Base-by-base conservation (phyloP, 2,113 vertebrate species). In the Lagenorhynchus albirostris region DNA sequence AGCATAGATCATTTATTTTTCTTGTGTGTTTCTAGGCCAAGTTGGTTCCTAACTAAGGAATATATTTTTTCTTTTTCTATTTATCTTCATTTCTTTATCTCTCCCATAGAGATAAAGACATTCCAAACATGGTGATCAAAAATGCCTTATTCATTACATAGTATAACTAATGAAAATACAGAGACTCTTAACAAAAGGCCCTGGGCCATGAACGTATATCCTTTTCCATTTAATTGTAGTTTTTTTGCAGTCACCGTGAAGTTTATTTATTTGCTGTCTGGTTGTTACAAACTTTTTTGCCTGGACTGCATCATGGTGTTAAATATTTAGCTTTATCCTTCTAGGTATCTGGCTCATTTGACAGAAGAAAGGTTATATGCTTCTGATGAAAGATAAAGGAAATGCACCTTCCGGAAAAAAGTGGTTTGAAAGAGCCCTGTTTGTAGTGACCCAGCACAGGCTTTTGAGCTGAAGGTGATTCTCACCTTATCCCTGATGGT, bases 341-440 rank as follows among this genome's bases (percentile, higher is more conserved):
- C 58, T 81, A 71, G 70, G 44, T 82, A 63, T 79, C 38, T 92
- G 31, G 13, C 63, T 96, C 55, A 38, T 91, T 88, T 95, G 94
- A 90, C 21, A 84, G 83, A 63, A 70, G 18, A 83, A 89, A 47
- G 58, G 36, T 79, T 93, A 62, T 65, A 25, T 87, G 65, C 41
- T 94, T 96, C 80, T 76, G 92, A 90, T 87, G n/a, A 58, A 84
- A 70, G 68, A 86, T 87, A 20, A 95, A 95, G 77, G 70, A 84
- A 89, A 94, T 55, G 25, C 50, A 81, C 21, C 38, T 79, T 74
- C 26, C 44, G 80, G 65, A 6, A 41, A 81, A 58, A 71, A 41
- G 12, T 0, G 36, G 67, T 93, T 65, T 79, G 88, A 94, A 96
- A 67, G 73, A 82, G 41, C 12, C 25, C 55, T 1, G 0, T 84